Conservation (phyloP, 2,113 vertebrate species). For the Hyaena hyaena region DNA sequence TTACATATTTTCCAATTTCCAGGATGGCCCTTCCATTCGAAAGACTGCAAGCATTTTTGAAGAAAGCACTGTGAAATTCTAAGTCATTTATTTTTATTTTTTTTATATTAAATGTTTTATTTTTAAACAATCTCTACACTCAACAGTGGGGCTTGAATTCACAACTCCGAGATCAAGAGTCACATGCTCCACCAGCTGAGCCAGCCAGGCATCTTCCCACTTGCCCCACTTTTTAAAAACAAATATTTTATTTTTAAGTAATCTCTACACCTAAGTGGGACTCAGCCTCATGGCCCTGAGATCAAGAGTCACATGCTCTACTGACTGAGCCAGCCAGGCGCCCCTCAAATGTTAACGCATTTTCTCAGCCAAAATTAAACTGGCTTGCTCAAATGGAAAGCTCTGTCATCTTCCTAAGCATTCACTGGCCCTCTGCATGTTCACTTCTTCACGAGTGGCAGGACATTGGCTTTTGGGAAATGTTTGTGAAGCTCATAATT, state of each 20-base stretch:
- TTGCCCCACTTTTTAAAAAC: too few species aligned
- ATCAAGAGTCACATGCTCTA: too few species aligned
- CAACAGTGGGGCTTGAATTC: too few species aligned
- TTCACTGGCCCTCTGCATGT: not conserved
- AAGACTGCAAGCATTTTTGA: conserved; percentile 13
- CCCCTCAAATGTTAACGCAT: conserved; percentile 43
- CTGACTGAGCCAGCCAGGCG: too few species aligned
- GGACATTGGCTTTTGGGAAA: not conserved
- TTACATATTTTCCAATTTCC: conserved; percentile 39
- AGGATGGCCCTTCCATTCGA: not conserved
- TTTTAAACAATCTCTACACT: too few species aligned
- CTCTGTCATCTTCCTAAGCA: not conserved
- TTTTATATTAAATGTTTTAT: too few species aligned
- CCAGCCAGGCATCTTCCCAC: too few species aligned
- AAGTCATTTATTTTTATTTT: conserved; percentile 26
- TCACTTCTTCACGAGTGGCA: not conserved
- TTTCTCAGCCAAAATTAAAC: conserved; percentile 46
- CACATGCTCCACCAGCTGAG: too few species aligned
- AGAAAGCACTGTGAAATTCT: conserved; percentile 51
- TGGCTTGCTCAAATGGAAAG: conserved; percentile 24
- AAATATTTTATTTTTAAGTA: too few species aligned
- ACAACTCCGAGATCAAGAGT: too few species aligned
- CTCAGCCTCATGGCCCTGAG: too few species aligned
- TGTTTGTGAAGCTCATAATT: conserved; percentile 39
- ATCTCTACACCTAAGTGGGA: too few species aligned